Conservation (phyloP, 2,797 vertebrate species). For the Pseudomugil tenellus region DNA sequence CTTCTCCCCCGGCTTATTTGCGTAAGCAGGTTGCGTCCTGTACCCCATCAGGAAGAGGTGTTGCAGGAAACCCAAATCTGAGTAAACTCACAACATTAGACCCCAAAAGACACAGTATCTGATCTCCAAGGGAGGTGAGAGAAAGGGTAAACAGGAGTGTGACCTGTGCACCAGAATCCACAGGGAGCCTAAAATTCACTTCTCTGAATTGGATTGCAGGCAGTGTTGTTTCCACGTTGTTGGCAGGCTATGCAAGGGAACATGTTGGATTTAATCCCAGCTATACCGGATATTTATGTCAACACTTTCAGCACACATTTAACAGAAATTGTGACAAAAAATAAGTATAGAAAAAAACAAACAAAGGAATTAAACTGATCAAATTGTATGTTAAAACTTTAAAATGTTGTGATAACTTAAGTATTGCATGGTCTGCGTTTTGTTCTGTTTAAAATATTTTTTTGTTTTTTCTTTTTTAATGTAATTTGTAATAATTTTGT, state of each 20-base stretch:
- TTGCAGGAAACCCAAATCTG: constrained; percentile 80
- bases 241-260: constrained; percentile 26
- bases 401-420: no score
- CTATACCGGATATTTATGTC: constrained; percentile 7
- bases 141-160: constrained; percentile 52
- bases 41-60: constrained; percentile 83
- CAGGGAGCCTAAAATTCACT: constrained; percentile 39
- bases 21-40: constrained; percentile 80
- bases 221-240: constrained; percentile 39
- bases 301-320: background rate
- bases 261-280: constrained; percentile 29
- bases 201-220: constrained; percentile 26
- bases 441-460: no score
- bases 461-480: no score
- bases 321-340: background rate
- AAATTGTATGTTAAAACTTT: no score
- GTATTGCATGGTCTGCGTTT: no score
- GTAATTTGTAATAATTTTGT: no score
- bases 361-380: background rate
- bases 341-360: background rate
- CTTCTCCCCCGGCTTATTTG: constrained; percentile 79
- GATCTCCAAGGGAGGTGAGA: constrained; percentile 47
- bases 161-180: constrained; percentile 51
- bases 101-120: constrained; percentile 64
- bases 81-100: constrained; percentile 66